A percentile compares a stretch with the other conserved stretches of the same genome.
phyloP scores from a whole-genome alignment of 2,888 invertebrate species.

The Sarcophaga subvicina region DNA sequence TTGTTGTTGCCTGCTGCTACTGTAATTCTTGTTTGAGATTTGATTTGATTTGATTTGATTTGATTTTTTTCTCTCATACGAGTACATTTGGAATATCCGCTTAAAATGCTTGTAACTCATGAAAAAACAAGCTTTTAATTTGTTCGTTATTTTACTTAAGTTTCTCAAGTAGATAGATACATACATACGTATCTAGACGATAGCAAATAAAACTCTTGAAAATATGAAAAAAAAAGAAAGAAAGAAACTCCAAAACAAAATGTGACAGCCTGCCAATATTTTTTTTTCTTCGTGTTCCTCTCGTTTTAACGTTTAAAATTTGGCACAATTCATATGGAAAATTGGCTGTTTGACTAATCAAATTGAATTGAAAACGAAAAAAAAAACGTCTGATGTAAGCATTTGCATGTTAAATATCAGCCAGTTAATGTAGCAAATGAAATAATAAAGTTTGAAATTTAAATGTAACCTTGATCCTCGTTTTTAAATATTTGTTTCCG shows the following conservation, averaged over 20 bases:
- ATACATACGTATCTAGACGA: too few relatives aligned
- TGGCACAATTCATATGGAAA: slow-evolving; percentile 50
- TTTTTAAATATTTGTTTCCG: slow-evolving; percentile 55
- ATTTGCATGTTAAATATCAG: slow-evolving; percentile 36
- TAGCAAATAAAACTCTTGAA: too few relatives aligned
- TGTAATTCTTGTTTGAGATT: slow-evolving; percentile 4
- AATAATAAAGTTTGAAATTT: slow-evolving; percentile 45
- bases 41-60: slow-evolving; percentile 18
- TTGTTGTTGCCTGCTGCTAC: background rate
- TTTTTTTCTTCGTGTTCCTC: slow-evolving; percentile 1
- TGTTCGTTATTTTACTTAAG: slow-evolving; percentile 51
- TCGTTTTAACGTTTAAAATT: background rate
- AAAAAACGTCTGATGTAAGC: slow-evolving; percentile 48
- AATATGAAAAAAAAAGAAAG: slow-evolving; percentile 1
- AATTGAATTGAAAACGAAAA: slow-evolving; percentile 7
- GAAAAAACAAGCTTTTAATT: slow-evolving; percentile 60
- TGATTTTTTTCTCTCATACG: background rate
- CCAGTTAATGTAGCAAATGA: background rate
- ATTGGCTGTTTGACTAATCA: background rate
- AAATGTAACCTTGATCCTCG: slow-evolving; percentile 67
- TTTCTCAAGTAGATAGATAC: too few relatives aligned
- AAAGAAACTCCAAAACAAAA: slow-evolving; percentile 29
- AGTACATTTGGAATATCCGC: slow-evolving; percentile 35
- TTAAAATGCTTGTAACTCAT: slow-evolving; percentile 37
- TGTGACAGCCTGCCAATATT: slow-evolving; percentile 39